phyloP scores from a whole-genome alignment of 2,888 invertebrate genomes.

The Perizoma affinitatum region DNA sequence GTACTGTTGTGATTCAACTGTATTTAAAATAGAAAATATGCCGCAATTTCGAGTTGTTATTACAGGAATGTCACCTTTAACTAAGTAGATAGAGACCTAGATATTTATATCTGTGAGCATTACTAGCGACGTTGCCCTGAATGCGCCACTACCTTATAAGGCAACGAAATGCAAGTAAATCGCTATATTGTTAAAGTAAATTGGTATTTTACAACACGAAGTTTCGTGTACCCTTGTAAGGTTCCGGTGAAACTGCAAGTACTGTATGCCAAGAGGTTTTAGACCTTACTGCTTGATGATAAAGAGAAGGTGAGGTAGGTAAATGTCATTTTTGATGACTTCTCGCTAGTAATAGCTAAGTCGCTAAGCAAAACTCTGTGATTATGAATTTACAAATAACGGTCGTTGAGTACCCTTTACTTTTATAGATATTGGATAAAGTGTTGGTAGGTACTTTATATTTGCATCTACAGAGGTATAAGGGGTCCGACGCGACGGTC shows the following conservation, averaged over 20 bases:
- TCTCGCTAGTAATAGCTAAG: conserved; percentile 66
- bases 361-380: conserved; percentile 2
- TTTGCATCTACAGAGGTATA: no score
- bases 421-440: conserved; percentile 6
- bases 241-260: conserved; percentile 11
- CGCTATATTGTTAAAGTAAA: conserved; percentile 79
- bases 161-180: conserved; percentile 72
- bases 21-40: no score
- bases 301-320: conserved; percentile 31
- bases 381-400: conserved; percentile 15
- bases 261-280: conserved; percentile 32
- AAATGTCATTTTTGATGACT: conserved; percentile 66
- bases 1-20: no score
- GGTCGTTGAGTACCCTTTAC: conserved; percentile 12
- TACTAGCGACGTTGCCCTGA: conserved; percentile 67
- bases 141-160: conserved; percentile 70
- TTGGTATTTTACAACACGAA: conserved; percentile 78
- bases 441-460: no score
- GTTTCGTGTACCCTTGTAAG: conserved; percentile 64
- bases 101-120: conserved; percentile 62
- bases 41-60: not conserved
- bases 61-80: conserved; percentile 7
- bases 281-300: conserved; percentile 34
- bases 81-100: conserved; percentile 22
- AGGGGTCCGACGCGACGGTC: no score